Evolutionary conservation across 2,113 vertebrate genomes (phyloP).

Genomic region (Tachuris rubrigastra): DNA sequence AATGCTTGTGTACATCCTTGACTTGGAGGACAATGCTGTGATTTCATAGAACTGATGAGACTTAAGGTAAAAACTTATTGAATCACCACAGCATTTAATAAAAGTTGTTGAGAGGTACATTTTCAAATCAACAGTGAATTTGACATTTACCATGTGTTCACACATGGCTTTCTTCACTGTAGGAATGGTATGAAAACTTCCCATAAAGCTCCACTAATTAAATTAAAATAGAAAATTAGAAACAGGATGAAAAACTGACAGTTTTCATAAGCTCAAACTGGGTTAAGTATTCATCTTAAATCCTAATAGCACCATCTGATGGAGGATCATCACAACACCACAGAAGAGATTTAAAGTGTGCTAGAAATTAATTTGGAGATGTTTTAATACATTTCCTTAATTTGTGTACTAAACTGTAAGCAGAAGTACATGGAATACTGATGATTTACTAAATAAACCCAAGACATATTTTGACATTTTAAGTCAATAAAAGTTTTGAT

Average conservation of each 20-base stretch:
- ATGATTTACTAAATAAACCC: background rate
- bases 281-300: conserved; percentile 5
- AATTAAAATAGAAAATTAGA: background rate
- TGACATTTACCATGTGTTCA: background rate
- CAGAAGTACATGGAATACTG: background rate
- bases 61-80: background rate
- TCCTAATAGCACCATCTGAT: conserved; percentile 60
- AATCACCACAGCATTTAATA: background rate
- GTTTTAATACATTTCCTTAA: background rate
- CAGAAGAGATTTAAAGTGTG: background rate
- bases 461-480: background rate
- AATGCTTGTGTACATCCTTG: background rate
- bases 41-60: background rate
- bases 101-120: background rate
- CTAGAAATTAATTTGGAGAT: background rate
- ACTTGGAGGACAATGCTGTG: background rate
- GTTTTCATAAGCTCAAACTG: background rate
- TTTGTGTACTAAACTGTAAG: background rate
- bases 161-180: background rate
- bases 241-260: background rate
- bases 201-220: background rate
- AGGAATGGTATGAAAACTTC: background rate
- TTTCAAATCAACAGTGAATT: background rate
- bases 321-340: conserved; percentile 12
- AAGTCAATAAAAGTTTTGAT: background rate